Evolutionary conservation across 1,140 invertebrate genomes (phyloP).

Genomic region (Dreissena polymorpha): DNA sequence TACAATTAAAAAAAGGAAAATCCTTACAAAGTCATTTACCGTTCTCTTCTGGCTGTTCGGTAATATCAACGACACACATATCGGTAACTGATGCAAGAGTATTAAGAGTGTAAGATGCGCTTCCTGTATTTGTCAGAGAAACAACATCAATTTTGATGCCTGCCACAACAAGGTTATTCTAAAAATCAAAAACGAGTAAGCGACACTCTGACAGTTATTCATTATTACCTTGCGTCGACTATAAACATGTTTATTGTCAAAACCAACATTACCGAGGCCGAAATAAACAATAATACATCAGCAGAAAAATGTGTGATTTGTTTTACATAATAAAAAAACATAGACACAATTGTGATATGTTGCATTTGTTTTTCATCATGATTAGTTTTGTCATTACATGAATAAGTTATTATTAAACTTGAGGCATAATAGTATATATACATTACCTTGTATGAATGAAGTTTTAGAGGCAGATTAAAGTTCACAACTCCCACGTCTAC

Average conservation of each 20-base stretch:
- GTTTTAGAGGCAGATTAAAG: not conserved
- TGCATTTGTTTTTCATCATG: not conserved
- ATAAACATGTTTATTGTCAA: not conserved
- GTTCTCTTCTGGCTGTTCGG: not conserved
- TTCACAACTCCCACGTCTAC: not conserved
- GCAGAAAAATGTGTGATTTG: not conserved
- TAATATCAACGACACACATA: conserved; percentile 9
- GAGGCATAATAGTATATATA: too few species aligned
- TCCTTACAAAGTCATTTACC: conserved; percentile 8
- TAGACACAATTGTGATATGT: not conserved
- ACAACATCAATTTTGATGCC: not conserved
- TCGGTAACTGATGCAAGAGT: not conserved
- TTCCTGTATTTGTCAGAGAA: not conserved
- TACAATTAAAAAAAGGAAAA: too few species aligned
- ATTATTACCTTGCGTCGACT: not conserved
- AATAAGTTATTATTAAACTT: too few species aligned
- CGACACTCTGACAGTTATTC: too few species aligned
- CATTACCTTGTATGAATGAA: conserved; percentile 10
- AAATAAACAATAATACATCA: not conserved
- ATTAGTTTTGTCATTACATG: too few species aligned
- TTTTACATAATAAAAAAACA: too few species aligned
- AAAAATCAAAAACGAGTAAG: not conserved
- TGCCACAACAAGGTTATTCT: conserved; percentile 9
- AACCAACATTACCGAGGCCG: too few species aligned
- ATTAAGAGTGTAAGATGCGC: not conserved